Base-by-base conservation (phyloP, 1,140 invertebrate genomes). In the Leptonema lineaticorne region DNA sequence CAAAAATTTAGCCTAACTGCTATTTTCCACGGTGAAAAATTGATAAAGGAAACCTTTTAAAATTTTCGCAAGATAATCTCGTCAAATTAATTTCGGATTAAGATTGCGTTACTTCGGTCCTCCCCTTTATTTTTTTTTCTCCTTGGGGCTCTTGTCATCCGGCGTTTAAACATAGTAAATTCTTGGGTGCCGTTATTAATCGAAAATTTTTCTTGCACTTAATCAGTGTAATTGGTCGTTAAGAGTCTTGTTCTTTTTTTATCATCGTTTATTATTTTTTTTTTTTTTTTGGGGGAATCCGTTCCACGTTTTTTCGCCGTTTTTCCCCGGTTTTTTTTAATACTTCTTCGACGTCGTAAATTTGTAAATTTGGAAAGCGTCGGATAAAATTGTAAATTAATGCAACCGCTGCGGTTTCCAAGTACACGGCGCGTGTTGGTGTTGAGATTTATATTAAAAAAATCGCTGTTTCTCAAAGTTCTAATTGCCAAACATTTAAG, bases 351-450 rank as follows among this genome's bases (percentile, higher is more conserved):
- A n/a, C 16, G 16, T 9, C 37, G 37, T 45, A 45, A n/a, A 9
- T 9, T 45, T 53, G 27, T 53, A 53, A 53, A 53, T 53, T 24
- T 26, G 50, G 22, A 22, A 26, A 14, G 50, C 20, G 22, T 24
- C 24, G 50, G 27, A 11, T 24, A 53, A 53, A 53, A 53, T 53
- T 53, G 18, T 53, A 53, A 53, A 53, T 53, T 53, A 53, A 53
- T 53, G 50, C 50, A 48, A 20, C 9, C 11, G 37, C 11, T n/a
- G n/a, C n/a, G n/a, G n/a, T n/a, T n/a, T n/a, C n/a, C n/a, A n/a
- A n/a, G n/a, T n/a, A n/a, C n/a, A n/a, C n/a, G n/a, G n/a, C n/a
- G n/a, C n/a, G n/a, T n/a, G n/a, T n/a, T n/a, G n/a, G n/a, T n/a
- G n/a, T n/a, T n/a, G n/a, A n/a, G n/a, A n/a, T n/a, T n/a, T n/a